phyloP scores from a whole-genome alignment of 1,140 invertebrate species.

The Polypedilum pembai region DNA sequence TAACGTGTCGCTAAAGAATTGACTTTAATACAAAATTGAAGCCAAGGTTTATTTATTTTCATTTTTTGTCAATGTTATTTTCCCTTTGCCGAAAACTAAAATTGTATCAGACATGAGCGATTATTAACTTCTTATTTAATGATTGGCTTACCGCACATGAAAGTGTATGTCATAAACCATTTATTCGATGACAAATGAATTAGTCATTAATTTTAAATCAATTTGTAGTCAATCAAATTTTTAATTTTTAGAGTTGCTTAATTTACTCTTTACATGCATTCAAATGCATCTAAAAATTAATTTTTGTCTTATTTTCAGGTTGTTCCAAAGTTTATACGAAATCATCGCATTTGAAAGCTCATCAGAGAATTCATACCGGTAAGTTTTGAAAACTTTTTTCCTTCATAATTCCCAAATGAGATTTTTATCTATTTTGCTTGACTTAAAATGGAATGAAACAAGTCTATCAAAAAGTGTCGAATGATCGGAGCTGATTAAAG shows the following conservation, averaged over 20 bases:
- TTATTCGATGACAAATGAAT: slow-evolving; percentile 24
- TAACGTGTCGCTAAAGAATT: too few species aligned
- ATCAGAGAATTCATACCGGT: slow-evolving; percentile 98
- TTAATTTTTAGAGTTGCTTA: not conserved
- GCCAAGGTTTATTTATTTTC: not conserved
- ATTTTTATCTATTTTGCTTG: too few species aligned
- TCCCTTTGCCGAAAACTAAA: not conserved
- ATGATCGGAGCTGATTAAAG: too few species aligned
- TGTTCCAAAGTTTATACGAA: slow-evolving; percentile 98
- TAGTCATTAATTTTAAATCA: slow-evolving; percentile 24
- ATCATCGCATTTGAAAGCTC: slow-evolving; percentile 96
- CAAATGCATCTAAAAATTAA: not conserved
- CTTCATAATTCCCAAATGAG: not conserved
- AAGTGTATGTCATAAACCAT: slow-evolving; percentile 10
- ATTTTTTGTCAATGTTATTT: not conserved
- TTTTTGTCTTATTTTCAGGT: slow-evolving; percentile 55
- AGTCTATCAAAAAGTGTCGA: too few species aligned
- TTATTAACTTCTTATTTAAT: slow-evolving; percentile 20
- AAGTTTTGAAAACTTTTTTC: slow-evolving; percentile 42
- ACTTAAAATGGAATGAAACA: too few species aligned
- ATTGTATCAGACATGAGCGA: slow-evolving; percentile 9
- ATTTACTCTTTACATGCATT: not conserved
- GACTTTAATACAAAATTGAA: too few species aligned
- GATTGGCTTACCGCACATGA: not conserved
- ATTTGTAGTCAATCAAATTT: not conserved